Evolutionary conservation across 2,888 invertebrate species (phyloP), one percentile per base, ranked within the genome.

Genomic region (Bellardia bayeri): DNA sequence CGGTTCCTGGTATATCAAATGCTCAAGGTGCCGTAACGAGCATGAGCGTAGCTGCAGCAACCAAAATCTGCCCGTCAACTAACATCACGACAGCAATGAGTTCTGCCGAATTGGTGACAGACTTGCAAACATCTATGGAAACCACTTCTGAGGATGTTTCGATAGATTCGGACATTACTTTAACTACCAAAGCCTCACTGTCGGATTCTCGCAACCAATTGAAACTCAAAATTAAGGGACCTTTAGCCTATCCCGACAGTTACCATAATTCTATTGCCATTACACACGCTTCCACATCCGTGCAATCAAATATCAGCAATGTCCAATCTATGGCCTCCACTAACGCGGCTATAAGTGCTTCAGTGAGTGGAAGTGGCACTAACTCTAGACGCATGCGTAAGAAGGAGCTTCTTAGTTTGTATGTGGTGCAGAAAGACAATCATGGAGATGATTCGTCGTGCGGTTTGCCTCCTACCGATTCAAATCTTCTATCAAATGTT

Each of bases 161-260:
- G 16, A 93, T 94, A 33, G 94, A 94, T 85, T 93, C 94, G 0
- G 94, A 94, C 80, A 93, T 93, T n/a, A 93, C 94, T 1, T 84
- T 92, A 69, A 94, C 94, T 83, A 96, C 96, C 3, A 97, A 97
- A 91, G 96, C 96, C 0, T 96, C 97, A 1, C 94, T 97, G 1
- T 96, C 96, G 0, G 97, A 97, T 93, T 96, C 97, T 0, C 95
- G 97, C 45, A 97, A 97, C 93, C 98, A 98, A 91, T 94, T 98
- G 5, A 98, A 98, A 92, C 96, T 98, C 0, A 98, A 98, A 94
- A 98, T 98, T 88, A 98, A 98, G 92, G 98, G 98, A 3, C 98
- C 98, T 0, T 96, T 97, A 90, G 95, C 97, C 86, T 97, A 97
- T 90, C 93, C 95, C 0, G 95, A 95, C 89, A 97, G 96, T 91